Evolutionary conservation across 92 coral and sea anemone genomes (phyloP).

Genomic region (Phenganax stokvisi): DNA sequence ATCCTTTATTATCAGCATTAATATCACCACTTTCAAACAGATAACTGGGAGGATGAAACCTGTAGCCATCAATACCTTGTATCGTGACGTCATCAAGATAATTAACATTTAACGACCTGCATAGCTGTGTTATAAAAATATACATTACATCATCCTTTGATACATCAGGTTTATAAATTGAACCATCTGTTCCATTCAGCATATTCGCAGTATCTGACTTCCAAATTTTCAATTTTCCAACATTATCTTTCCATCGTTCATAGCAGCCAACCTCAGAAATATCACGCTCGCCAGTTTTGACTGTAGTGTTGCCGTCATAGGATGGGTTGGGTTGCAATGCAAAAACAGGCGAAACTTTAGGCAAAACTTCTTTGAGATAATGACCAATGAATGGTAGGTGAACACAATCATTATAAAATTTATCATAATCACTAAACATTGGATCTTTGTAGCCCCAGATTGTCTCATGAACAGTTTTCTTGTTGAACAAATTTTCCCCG

Average conservation of each 20-base stretch:
- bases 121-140: constrained; percentile 74
- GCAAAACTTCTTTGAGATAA: neutral
- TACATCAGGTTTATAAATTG: constrained; percentile 67
- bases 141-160: constrained; percentile 57
- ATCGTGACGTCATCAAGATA: constrained; percentile 37
- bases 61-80: constrained; percentile 57
- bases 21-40: constrained; percentile 55
- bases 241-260: constrained; percentile 62
- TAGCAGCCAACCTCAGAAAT: constrained; percentile 52
- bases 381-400: neutral
- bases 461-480: constrained; percentile 64
- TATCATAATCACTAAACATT: constrained; percentile 51
- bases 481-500: constrained; percentile 51
- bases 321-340: constrained; percentile 76
- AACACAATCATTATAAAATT: constrained; percentile 20
- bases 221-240: constrained; percentile 56
- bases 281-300: constrained; percentile 62
- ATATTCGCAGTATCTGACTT: constrained; percentile 64
- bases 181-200: constrained; percentile 95
- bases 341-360: constrained; percentile 44
- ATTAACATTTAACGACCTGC: constrained; percentile 70
- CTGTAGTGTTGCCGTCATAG: constrained; percentile 57
- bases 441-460: constrained; percentile 90
- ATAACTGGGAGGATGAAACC: constrained; percentile 58
- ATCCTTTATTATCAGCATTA: constrained; percentile 69